Conservation (phyloP, 2,888 invertebrate genomes). For the Pelosia muscerda region DNA sequence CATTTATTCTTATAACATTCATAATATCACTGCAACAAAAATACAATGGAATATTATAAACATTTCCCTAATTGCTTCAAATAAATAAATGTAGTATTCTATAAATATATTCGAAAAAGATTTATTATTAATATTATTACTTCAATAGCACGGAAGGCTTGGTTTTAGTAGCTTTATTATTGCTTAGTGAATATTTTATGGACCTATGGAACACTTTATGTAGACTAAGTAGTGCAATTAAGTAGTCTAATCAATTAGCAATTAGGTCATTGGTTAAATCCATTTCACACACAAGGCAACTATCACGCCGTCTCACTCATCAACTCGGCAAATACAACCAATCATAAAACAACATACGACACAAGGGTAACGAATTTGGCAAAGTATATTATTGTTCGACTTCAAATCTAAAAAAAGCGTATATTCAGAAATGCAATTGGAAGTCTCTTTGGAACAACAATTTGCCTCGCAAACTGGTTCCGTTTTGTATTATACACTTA, state of each 20-base stretch:
- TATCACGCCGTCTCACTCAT: conserved; percentile 61
- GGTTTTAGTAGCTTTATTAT: conserved; percentile 55
- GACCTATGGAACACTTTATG: conserved; percentile 35
- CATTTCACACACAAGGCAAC: conserved; percentile 61
- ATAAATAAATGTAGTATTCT: conserved; percentile 78
- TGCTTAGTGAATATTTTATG: conserved; percentile 50
- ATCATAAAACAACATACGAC: conserved; percentile 55
- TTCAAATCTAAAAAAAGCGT: conserved; percentile 30
- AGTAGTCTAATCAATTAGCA: conserved; percentile 50
- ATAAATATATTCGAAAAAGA: conserved; percentile 74
- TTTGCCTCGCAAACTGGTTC: conserved; percentile 30
- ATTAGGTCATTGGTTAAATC: conserved; percentile 64
- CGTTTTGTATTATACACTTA: conserved; percentile 33
- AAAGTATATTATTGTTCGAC: conserved; percentile 49
- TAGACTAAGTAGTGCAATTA: conserved; percentile 10
- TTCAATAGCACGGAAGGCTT: conserved; percentile 52
- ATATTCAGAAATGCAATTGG: conserved; percentile 50
- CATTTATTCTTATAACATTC: conserved; percentile 87
- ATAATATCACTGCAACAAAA: conserved; percentile 87
- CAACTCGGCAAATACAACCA: conserved; percentile 59
- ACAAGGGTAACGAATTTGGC: conserved; percentile 62
- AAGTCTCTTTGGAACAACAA: conserved; percentile 44
- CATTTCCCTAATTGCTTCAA: conserved; percentile 82
- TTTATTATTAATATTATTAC: conserved; percentile 44
- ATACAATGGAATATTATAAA: conserved; percentile 87